A percentile compares a stretch with the other conserved stretches of the same genome.
These are phyloP conservation scores for Chinchilla lanigera DNA, from an alignment of 2,113 vertebrate genomes.

Conservation along the genomic window DNA sequence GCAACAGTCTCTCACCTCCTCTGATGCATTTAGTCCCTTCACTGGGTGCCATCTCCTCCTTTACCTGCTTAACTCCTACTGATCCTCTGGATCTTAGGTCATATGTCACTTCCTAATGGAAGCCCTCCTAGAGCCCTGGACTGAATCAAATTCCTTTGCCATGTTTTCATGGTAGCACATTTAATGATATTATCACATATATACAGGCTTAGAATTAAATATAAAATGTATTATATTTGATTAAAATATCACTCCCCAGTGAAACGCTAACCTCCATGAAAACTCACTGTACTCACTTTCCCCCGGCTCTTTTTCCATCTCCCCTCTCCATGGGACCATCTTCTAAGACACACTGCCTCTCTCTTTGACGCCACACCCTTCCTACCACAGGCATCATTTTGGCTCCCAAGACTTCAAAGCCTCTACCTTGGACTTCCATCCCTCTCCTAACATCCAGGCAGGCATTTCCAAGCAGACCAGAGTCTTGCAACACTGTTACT, in stretches of 20 bases:
- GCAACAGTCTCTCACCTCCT: neutral
- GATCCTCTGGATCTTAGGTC: neutral
- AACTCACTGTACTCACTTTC: neutral
- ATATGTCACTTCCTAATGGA: neutral
- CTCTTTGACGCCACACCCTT: neutral
- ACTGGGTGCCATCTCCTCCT: neutral
- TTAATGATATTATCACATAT: neutral
- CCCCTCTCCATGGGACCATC: neutral
- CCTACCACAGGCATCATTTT: neutral
- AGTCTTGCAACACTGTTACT: neutral
- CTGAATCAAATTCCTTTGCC: neutral
- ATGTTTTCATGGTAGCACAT: neutral
- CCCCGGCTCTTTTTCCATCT: neutral
- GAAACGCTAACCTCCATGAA: neutral
- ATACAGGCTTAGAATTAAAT: neutral
- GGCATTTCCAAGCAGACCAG: neutral
- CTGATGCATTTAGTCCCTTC: neutral
- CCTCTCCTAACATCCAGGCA: slow-evolving; percentile 31
- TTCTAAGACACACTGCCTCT: neutral
- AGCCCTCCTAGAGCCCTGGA: neutral
- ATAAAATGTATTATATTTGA: neutral
- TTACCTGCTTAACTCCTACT: neutral
- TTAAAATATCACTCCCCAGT: neutral
- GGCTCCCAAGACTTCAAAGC: neutral
- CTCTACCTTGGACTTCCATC: neutral